Conservation (phyloP, 2,113 vertebrate species). For the Arizona elegans region DNA sequence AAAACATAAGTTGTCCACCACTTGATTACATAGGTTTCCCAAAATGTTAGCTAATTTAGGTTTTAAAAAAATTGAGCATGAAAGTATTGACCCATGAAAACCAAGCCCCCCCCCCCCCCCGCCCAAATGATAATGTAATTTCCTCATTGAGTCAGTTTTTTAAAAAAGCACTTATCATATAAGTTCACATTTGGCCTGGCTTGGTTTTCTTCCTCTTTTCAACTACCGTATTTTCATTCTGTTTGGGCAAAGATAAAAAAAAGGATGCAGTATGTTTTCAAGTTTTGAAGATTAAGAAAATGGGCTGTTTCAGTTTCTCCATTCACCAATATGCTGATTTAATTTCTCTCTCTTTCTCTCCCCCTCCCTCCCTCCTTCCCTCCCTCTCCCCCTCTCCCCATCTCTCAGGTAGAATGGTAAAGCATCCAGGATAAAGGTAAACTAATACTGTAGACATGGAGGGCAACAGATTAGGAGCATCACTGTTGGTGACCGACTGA, state of each 20-base stretch:
- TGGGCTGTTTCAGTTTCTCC: background rate
- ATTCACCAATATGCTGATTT: background rate
- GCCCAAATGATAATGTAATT: background rate
- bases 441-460: background rate
- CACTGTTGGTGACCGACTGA: background rate
- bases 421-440: background rate
- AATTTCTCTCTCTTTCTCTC: background rate
- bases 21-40: background rate
- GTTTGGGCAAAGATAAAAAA: slow-evolving; percentile 12
- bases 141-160: slow-evolving; percentile 6
- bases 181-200: slow-evolving; percentile 26
- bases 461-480: background rate
- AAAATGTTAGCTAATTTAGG: background rate
- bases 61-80: background rate
- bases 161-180: background rate
- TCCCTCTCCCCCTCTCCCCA: too few relatives aligned
- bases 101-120: background rate
- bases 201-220: slow-evolving; percentile 39
- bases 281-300: slow-evolving; percentile 12
- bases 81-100: slow-evolving; percentile 9
- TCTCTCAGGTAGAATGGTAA: background rate
- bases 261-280: background rate
- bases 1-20: background rate
- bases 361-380: background rate
- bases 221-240: background rate